A percentile compares a stretch with the other conserved stretches of the same genome.
Conservation (phyloP, 2,888 invertebrate genomes). For the Heliconius ismenius region DNA sequence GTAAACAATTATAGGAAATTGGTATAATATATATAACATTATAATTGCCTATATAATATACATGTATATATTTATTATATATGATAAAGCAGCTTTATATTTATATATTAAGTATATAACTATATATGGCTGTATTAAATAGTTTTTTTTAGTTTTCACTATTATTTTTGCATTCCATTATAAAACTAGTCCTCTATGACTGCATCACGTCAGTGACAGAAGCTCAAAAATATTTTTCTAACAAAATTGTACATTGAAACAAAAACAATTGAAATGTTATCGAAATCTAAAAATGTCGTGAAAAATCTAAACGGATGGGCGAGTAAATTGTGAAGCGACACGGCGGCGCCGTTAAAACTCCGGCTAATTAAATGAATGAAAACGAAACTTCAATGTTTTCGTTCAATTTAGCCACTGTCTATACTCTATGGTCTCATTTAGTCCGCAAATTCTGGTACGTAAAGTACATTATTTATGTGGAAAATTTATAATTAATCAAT, state of each 20-base stretch:
- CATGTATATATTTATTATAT: not conserved
- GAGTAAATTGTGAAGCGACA: slow-evolving; percentile 63
- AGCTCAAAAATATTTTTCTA: slow-evolving; percentile 14
- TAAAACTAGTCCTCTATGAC: not conserved
- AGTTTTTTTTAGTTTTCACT: not conserved
- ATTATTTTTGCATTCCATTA: not conserved
- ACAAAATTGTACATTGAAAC: not conserved
- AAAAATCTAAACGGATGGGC: slow-evolving; percentile 62
- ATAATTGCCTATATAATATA: too few species aligned
- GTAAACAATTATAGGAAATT: not conserved
- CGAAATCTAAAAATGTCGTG: slow-evolving; percentile 48
- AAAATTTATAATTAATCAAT: slow-evolving; percentile 23
- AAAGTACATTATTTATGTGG: slow-evolving; percentile 46
- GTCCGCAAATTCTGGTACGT: slow-evolving; percentile 60
- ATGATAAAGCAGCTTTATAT: not conserved
- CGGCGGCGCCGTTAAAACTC: slow-evolving; percentile 73
- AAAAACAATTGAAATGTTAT: slow-evolving; percentile 20
- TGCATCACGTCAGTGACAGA: not conserved
- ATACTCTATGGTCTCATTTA: slow-evolving; percentile 53
- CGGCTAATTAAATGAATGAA: slow-evolving; percentile 78
- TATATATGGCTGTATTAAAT: not conserved
- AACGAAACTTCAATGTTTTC: slow-evolving; percentile 79
- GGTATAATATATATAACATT: not conserved
- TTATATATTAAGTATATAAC: not conserved
- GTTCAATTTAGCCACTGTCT: slow-evolving; percentile 72